Evolutionary conservation across 2,888 invertebrate species (phyloP), one percentile per base, ranked within the genome.

Genomic region (Conchocele bisecta): DNA sequence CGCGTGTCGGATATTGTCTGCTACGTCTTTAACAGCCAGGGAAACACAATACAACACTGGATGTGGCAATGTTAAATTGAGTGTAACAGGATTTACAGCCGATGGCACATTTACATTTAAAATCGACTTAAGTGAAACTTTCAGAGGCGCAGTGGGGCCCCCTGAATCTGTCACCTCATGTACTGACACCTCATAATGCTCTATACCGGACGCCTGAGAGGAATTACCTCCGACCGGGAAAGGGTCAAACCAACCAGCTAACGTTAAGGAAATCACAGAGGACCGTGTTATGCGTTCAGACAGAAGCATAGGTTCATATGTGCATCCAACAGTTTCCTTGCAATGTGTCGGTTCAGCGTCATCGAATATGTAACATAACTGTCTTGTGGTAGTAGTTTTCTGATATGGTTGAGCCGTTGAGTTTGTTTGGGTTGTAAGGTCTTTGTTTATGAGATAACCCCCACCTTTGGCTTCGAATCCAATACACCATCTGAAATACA

Each of bases 181-280:
- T 7, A 75, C 42, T 7, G 35, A 50, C 6, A 81, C 50, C 31
- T 42, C 35, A 53, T 73, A 80, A 1, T n/a, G 20, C 28, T 70
- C 66, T 0, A 82, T 71, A 1, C 58, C 63, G 13, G 80, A 82
- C 9, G 80, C 77, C 24, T 70, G 73, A 7, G 48, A 31, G 1
- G 35, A 7, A 0, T 24, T 56, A 20, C 72, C 73, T 4, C 46
- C 48, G 1, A 24, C 3, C 9, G 78, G 81, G 31, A 67, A 66
- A 2, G 78, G 75, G 39, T 83, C 83, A 3, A 17, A 15, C 78
- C 81, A 83, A 3, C 77, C 79, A 3, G 33, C 20, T 15, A 78
- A 64, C 1, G 28, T n/a, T 6, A 80, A 64, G 6, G 46, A 37
- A 20, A 73, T 48, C 3, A 44, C 50, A 6, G 51, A 24, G 13